Percentiles rank a stretch among this genome's conserved stretches.
Evolutionary conservation across 2,113 vertebrate species (phyloP).

Genomic region (Morone saxatilis): DNA sequence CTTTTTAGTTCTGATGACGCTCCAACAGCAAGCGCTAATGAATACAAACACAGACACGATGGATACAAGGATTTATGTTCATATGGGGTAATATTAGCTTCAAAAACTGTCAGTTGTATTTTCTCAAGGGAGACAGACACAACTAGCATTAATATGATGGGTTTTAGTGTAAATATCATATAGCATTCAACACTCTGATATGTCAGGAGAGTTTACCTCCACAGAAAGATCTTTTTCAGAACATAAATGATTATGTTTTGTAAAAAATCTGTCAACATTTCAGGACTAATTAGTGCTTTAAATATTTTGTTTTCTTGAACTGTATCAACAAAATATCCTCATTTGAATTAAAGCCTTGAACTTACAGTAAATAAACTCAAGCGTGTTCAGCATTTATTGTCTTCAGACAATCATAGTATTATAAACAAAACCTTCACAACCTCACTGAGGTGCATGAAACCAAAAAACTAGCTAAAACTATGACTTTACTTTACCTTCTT

Average conservation of each 20-base stretch:
- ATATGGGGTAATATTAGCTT: constrained; percentile 75
- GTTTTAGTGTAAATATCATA: constrained; percentile 59
- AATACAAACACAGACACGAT: constrained; percentile 74
- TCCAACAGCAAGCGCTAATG: constrained; percentile 69
- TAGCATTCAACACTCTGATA: constrained; percentile 37
- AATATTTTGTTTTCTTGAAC: not conserved
- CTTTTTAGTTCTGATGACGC: constrained; percentile 75
- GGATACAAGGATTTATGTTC: constrained; percentile 66
- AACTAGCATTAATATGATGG: constrained; percentile 40
- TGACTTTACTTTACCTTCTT: constrained; percentile 5
- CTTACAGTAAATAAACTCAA: constrained; percentile 10
- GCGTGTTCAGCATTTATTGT: not conserved
- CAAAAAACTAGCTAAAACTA: constrained; percentile 39
- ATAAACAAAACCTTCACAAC: constrained; percentile 17
- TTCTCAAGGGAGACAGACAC: constrained; percentile 55
- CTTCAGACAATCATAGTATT: not conserved
- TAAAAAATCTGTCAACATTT: constrained; percentile 39
- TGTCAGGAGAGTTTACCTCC: constrained; percentile 53
- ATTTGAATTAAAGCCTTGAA: not conserved
- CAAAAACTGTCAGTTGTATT: constrained; percentile 55
- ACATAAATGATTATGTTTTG: constrained; percentile 17
- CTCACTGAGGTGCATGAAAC: not conserved
- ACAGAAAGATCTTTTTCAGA: constrained; percentile 18
- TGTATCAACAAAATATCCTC: not conserved
- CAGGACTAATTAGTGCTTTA: constrained; percentile 44